These are phyloP conservation scores for Habrosyne pyritoides DNA, from an alignment of 2,888 invertebrate genomes.

Conservation along the genomic window DNA sequence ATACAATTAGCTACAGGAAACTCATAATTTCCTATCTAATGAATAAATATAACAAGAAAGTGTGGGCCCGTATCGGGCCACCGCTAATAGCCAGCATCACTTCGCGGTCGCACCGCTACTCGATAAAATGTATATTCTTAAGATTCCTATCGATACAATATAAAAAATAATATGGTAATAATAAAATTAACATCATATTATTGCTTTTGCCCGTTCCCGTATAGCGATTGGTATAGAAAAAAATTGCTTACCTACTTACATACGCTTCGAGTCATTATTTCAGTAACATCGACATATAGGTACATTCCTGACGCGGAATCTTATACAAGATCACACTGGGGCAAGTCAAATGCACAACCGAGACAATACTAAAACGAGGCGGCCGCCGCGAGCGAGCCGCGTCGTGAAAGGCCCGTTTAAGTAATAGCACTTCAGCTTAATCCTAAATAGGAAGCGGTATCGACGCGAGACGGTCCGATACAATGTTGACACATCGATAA, in stretches of 20 bases:
- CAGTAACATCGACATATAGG: slow-evolving; percentile 70
- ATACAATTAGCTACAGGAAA: slow-evolving; percentile 83
- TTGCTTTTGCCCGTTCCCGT: slow-evolving; percentile 84
- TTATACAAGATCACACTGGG: slow-evolving; percentile 74
- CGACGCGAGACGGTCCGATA: slow-evolving; percentile 64
- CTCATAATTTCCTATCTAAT: slow-evolving; percentile 81
- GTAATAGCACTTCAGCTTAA: slow-evolving; percentile 82
- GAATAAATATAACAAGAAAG: slow-evolving; percentile 82
- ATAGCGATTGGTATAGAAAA: slow-evolving; percentile 84
- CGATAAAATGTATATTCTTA: slow-evolving; percentile 73
- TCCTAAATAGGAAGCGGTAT: slow-evolving; percentile 75
- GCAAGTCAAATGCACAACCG: slow-evolving; percentile 82
- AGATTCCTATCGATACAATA: slow-evolving; percentile 78
- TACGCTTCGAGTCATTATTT: slow-evolving; percentile 71
- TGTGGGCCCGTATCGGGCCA: slow-evolving; percentile 63
- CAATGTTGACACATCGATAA: slow-evolving; percentile 54
- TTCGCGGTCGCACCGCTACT: slow-evolving; percentile 82
- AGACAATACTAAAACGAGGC: slow-evolving; percentile 78
- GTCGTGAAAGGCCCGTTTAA: slow-evolving; percentile 73
- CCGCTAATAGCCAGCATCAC: slow-evolving; percentile 77
- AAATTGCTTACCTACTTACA: slow-evolving; percentile 79
- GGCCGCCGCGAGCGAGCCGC: slow-evolving; percentile 51
- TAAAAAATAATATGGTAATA: slow-evolving; percentile 84
- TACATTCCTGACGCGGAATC: slow-evolving; percentile 64
- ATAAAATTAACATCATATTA: slow-evolving; percentile 84